Percentiles rank a stretch among this genome's conserved stretches.
Conservation (phyloP, 2,888 invertebrate species). For the Oligia strigilis region DNA sequence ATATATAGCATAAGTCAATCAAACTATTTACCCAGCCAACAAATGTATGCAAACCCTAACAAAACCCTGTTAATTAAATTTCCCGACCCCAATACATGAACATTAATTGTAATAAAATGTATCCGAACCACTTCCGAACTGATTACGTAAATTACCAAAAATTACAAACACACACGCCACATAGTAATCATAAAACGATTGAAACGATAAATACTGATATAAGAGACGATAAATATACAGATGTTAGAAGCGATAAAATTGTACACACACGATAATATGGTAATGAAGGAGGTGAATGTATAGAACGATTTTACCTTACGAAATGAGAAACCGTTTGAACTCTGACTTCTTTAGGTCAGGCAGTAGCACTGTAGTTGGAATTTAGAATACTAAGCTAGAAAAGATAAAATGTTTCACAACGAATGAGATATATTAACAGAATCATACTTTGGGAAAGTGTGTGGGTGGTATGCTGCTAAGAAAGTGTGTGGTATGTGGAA, state of each 20-base stretch:
- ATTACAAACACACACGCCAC: constrained; percentile 67
- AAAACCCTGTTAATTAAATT: constrained; percentile 42
- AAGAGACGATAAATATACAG: constrained; percentile 56
- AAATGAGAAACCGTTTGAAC: constrained; percentile 52
- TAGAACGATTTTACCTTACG: constrained; percentile 33
- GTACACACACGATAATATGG: constrained; percentile 63
- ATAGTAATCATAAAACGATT: constrained; percentile 65
- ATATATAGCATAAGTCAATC: background rate
- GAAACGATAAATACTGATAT: constrained; percentile 54
- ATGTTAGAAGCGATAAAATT: constrained; percentile 58
- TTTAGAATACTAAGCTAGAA: background rate
- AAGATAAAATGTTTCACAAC: background rate
- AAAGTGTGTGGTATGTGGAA: background rate
- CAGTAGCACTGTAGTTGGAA: constrained; percentile 4
- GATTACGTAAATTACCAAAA: constrained; percentile 63
- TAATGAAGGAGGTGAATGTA: constrained; percentile 56
- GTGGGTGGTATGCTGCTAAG: background rate
- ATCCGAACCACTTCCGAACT: constrained; percentile 64
- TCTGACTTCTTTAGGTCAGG: constrained; percentile 38
- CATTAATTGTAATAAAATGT: constrained; percentile 66
- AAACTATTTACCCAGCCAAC: background rate
- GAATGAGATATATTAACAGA: too few relatives aligned
- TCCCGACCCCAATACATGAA: constrained; percentile 59
- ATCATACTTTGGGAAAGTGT: background rate
- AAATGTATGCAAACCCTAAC: constrained; percentile 1